A percentile compares a stretch with the other conserved stretches of the same genome.
phyloP scores from a whole-genome alignment of 2,797 vertebrate genomes.

The Pseudotriccus pelzelni region DNA sequence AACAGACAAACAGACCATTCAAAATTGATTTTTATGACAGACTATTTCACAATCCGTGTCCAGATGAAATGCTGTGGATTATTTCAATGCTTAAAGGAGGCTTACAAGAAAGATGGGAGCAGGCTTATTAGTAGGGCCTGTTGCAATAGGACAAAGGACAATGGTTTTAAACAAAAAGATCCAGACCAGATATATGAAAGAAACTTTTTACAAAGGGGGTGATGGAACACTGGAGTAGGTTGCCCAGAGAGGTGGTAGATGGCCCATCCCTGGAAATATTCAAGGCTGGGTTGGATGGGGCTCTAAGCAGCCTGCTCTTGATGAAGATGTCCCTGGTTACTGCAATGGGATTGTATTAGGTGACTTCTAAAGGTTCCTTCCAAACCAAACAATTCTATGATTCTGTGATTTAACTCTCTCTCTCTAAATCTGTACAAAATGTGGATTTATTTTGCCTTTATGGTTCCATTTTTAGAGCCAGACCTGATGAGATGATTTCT shows the following conservation, averaged over 20 bases:
- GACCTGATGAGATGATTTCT: fast-evolving
- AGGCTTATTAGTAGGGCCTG: neutral
- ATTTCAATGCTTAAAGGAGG: neutral
- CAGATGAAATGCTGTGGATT: neutral
- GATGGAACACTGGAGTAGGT: too few species aligned
- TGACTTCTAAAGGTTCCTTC: neutral
- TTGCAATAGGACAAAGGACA: neutral
- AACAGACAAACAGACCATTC: neutral
- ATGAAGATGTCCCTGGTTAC: neutral
- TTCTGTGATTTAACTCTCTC: neutral
- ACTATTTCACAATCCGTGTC: neutral
- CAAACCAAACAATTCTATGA: neutral
- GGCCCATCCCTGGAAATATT: neutral
- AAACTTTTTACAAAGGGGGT: neutral
- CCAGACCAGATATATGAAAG: neutral
- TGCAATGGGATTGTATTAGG: too few species aligned
- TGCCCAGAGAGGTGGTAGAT: neutral
- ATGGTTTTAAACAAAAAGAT: neutral
- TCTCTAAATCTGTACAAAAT: neutral
- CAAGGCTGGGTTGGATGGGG: neutral
- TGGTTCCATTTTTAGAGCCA: neutral
- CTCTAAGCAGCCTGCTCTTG: neutral
- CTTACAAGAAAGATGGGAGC: neutral
- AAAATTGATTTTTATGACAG: neutral
- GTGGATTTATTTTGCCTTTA: neutral